Base-by-base conservation (phyloP, 2,888 invertebrate genomes). In the Neelides folsomi region DNA sequence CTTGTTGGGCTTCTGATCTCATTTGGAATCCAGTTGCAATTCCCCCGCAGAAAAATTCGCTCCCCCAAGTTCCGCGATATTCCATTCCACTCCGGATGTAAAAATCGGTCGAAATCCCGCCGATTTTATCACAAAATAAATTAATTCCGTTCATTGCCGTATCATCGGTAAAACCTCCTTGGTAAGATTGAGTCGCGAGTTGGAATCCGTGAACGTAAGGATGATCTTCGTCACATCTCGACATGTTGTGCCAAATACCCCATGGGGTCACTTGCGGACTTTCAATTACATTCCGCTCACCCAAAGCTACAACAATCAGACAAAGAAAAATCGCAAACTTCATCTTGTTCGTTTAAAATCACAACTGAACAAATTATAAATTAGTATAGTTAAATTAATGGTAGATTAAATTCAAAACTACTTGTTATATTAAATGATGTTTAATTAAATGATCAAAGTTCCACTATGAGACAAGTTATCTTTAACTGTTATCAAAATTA, bases 11-110 rank as follows among this genome's bases (percentile, higher is more conserved):
- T 46, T 58, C 58, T 1, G 53, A 55, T 5, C 54, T 37, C 8
- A 58, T 15, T 44, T 58, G 55, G 38, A 58, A 58, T 19, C 58
- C 58, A 13, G 58, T 55, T 1, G 53, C 42, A 0, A 58, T 18
- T 6, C 50, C 53, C 8, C 41, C 40, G 38, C 55, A 57, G 37
- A 40, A 53, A 12, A 18, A 51, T 2, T 43, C 20, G 19, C 44
- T 40, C 8, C 55, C 55, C 37, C 44, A 55, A 1, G 2, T 1
- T 6, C 57, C 57, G 34, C 37, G 37, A 15, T 34, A 19, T 1
- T 49, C 53, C n/a, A 48, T 10, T 18, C 45, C 27, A 7, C 4
- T 5, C 4, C 27, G 27, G 27, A 27, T 27, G 27, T 27, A 27
- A 27, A 27, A 27, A 7, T 27, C 27, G 4, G 27, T 5, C 4